These are phyloP conservation scores for Aphrophora alni DNA, from an alignment of 2,888 invertebrate genomes.

Conservation along the genomic window DNA sequence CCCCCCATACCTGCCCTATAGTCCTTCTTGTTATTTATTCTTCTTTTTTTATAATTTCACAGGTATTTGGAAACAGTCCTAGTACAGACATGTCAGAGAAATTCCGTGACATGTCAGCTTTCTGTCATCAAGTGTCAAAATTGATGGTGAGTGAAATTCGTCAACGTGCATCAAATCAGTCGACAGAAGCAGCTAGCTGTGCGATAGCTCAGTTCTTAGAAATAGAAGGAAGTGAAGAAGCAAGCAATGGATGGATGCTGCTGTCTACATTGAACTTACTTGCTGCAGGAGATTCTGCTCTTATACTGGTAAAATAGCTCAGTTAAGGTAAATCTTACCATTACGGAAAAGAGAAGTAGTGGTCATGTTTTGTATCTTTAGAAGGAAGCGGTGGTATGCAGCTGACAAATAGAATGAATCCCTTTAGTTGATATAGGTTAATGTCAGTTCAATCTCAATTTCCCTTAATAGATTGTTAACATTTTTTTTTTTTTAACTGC, in stretches of 20 bases:
- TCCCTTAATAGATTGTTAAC: no score
- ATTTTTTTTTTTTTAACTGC: no score
- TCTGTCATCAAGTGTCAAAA: constrained; percentile 92
- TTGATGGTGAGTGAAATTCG: constrained; percentile 95
- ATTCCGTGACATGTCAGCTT: constrained; percentile 94
- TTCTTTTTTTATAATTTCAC: constrained; percentile 48
- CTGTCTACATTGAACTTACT: constrained; percentile 89
- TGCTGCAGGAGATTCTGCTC: constrained; percentile 86
- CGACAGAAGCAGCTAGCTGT: constrained; percentile 93
- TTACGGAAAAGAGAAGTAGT: no score
- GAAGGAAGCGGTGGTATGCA: no score
- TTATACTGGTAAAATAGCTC: constrained; percentile 79
- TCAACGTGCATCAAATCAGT: constrained; percentile 94
- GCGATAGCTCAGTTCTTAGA: constrained; percentile 97
- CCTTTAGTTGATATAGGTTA: no score
- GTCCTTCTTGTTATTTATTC: no score
- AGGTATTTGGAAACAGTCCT: constrained; percentile 94
- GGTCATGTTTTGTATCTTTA: no score
- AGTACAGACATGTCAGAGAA: constrained; percentile 97
- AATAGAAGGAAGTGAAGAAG: constrained; percentile 93
- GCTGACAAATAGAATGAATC: no score
- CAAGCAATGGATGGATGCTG: constrained; percentile 96
- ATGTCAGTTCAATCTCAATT: no score
- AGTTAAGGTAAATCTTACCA: no score
- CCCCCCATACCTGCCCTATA: no score